phyloP scores from a whole-genome alignment of 2,113 vertebrate species.

The Girardinichthys multiradiatus region DNA sequence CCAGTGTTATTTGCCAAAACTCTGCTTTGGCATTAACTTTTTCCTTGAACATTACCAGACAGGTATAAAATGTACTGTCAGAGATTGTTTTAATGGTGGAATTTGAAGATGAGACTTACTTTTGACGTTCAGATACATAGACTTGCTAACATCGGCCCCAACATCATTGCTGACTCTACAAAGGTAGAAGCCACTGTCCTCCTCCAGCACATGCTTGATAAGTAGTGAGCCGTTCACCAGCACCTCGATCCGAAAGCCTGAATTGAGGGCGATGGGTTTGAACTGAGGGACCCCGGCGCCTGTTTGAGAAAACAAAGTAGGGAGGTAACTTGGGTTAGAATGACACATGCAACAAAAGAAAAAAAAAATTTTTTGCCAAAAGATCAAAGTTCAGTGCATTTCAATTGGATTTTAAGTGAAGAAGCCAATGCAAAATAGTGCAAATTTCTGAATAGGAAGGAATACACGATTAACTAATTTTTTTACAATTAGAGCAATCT shows the following conservation, averaged over 20 bases:
- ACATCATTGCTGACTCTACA: slow-evolving; percentile 99
- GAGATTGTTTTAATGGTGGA: no score
- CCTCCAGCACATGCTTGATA: slow-evolving; percentile 97
- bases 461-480: no score
- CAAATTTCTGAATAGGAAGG: no score
- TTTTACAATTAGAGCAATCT: no score
- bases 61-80: neutral
- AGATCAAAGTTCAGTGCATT: no score
- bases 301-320: slow-evolving; percentile 47
- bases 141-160: slow-evolving; percentile 99
- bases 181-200: slow-evolving; percentile 99
- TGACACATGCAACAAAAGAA: neutral
- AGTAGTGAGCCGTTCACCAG: slow-evolving; percentile 93
- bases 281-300: slow-evolving; percentile 97
- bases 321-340: neutral
- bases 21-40: neutral
- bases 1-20: no score
- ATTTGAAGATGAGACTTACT: slow-evolving; percentile 84
- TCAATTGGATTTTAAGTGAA: no score
- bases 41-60: neutral
- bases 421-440: no score
- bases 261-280: slow-evolving; percentile 93
- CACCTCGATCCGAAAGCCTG: slow-evolving; percentile 90
- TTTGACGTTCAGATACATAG: slow-evolving; percentile 99
- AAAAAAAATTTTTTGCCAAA: no score